Evolutionary conservation across 1,140 invertebrate species (phyloP).

Genomic region (Drosophila parvula): DNA sequence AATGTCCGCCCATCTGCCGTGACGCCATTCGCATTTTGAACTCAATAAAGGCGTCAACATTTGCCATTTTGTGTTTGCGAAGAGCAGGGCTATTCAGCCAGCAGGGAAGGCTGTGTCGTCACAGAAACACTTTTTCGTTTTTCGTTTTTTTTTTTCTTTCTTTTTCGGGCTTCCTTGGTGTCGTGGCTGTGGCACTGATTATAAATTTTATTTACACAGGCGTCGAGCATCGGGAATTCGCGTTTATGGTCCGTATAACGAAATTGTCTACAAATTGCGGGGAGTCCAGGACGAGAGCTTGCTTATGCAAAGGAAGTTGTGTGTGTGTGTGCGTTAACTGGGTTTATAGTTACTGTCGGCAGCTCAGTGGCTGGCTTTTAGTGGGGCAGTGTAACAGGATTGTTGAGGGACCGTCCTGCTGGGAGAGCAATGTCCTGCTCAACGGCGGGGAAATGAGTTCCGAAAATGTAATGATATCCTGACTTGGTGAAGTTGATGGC

Average conservation of each 20-base stretch:
- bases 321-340: slow-evolving; percentile 43
- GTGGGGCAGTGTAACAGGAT: slow-evolving; percentile 22
- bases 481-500: neutral
- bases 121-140: slow-evolving; percentile 29
- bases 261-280: slow-evolving; percentile 67
- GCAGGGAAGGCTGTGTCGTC: slow-evolving; percentile 20
- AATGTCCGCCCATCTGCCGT: slow-evolving; percentile 18
- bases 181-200: slow-evolving; percentile 43
- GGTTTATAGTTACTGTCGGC: slow-evolving; percentile 52
- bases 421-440: neutral
- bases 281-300: slow-evolving; percentile 14
- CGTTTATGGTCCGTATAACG: slow-evolving; percentile 65
- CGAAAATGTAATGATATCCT: slow-evolving; percentile 12
- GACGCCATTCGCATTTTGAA: slow-evolving; percentile 56
- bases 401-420: slow-evolving; percentile 4
- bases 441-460: neutral
- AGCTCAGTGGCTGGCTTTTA: slow-evolving; percentile 44
- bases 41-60: slow-evolving; percentile 68
- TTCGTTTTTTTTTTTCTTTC: neutral
- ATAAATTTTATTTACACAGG: slow-evolving; percentile 69
- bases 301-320: slow-evolving; percentile 43
- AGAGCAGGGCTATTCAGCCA: slow-evolving; percentile 25
- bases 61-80: slow-evolving; percentile 53
- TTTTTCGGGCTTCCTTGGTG: slow-evolving; percentile 26
- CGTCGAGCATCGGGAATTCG: slow-evolving; percentile 61